These are phyloP conservation scores for Drosophila anomalipes DNA, from an alignment of 2,888 invertebrate species.

Conservation along the genomic window DNA sequence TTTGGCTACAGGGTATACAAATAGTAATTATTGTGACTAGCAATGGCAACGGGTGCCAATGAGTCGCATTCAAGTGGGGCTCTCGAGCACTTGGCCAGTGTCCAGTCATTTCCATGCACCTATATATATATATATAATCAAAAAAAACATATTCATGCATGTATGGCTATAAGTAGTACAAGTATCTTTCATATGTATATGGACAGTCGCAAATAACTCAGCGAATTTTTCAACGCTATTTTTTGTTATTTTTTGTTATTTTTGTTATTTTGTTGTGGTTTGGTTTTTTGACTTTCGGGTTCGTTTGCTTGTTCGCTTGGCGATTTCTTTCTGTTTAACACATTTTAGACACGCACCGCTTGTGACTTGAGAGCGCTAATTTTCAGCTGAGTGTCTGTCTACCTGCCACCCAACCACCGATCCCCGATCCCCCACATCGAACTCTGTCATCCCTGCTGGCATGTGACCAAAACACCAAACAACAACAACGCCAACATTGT, in stretches of 20 bases:
- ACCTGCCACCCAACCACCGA: background rate
- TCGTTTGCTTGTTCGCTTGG: conserved; percentile 36
- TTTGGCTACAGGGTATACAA: conserved; percentile 23
- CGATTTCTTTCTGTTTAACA: conserved; percentile 74
- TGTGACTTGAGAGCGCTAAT: conserved; percentile 43
- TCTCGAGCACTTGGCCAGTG: conserved; percentile 29
- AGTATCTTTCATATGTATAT: conserved; percentile 38
- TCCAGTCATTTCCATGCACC: conserved; percentile 37
- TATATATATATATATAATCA: background rate
- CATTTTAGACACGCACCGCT: conserved; percentile 59
- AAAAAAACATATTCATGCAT: background rate
- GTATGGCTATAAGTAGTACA: conserved; percentile 44
- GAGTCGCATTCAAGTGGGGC: conserved; percentile 26
- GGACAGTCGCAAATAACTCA: conserved; percentile 48
- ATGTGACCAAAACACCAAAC: background rate
- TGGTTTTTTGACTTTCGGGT: conserved; percentile 28
- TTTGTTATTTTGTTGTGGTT: conserved; percentile 9
- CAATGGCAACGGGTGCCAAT: conserved; percentile 46
- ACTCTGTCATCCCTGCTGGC: background rate
- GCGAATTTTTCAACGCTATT: conserved; percentile 24
- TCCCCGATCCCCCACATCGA: conserved; percentile 1
- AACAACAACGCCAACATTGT: conserved; percentile 3
- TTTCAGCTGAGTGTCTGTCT: conserved; percentile 4
- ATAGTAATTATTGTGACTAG: conserved; percentile 1
- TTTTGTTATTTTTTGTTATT: background rate